These are phyloP conservation scores for Arctopsyche grandis DNA, from an alignment of 1,140 invertebrate genomes.

Conservation along the genomic window DNA sequence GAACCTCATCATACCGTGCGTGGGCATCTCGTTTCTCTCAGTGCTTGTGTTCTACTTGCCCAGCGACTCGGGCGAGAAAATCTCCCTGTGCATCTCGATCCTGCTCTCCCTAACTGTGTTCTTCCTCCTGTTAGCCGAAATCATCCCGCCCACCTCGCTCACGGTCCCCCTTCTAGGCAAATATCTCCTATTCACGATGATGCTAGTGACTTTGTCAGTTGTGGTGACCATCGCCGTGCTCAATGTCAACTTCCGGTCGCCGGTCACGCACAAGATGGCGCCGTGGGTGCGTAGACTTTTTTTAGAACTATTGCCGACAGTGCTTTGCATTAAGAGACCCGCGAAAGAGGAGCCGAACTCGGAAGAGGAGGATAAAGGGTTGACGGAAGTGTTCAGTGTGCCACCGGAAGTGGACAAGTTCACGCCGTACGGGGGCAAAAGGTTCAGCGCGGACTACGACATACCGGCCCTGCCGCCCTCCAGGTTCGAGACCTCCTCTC, in stretches of 20 bases:
- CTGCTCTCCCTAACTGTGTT: conserved; percentile 98
- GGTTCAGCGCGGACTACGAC: conserved; percentile 78
- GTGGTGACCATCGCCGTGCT: conserved; percentile 97
- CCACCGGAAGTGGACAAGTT: conserved; percentile 78
- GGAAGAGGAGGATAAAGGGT: conserved; percentile 74
- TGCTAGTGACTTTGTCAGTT: conserved; percentile 97
- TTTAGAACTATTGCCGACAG: conserved; percentile 88
- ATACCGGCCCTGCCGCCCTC: conserved; percentile 72
- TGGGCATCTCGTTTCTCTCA: conserved; percentile 96
- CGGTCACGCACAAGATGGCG: conserved; percentile 95
- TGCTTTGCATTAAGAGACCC: conserved; percentile 85
- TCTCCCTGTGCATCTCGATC: conserved; percentile 98
- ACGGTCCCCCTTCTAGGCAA: conserved; percentile 97
- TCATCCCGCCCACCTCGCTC: conserved; percentile 98
- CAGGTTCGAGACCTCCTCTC: conserved; percentile 65
- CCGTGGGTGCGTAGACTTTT: conserved; percentile 91
- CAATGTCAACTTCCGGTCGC: conserved; percentile 98
- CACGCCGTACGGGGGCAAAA: conserved; percentile 69
- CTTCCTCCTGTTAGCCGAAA: conserved; percentile 96
- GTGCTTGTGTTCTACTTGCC: conserved; percentile 99
- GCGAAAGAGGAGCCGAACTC: conserved; percentile 74
- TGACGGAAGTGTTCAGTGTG: conserved; percentile 78
- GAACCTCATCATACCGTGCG: conserved; percentile 95
- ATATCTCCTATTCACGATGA: conserved; percentile 99
- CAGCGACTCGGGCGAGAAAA: conserved; percentile 97